Evolutionary conservation across 1,140 invertebrate genomes (phyloP).

Genomic region (Dreissena rostriformis): DNA sequence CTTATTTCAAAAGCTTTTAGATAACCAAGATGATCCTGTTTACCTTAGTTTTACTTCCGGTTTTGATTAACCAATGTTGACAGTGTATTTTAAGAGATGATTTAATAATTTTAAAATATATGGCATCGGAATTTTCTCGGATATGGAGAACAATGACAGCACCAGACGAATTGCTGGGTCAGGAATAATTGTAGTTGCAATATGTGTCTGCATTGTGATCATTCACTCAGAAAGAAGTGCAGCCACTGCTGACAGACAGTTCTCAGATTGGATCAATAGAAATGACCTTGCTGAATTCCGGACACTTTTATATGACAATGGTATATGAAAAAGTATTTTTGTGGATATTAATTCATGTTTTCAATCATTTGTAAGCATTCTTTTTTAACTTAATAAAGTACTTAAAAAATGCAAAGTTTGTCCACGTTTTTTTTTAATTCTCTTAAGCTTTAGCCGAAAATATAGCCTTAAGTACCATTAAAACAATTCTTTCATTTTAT

Average conservation of each 20-base stretch:
- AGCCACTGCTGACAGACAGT: conserved; percentile 42
- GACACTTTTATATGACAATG: conserved; percentile 17
- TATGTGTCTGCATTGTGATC: conserved; percentile 15
- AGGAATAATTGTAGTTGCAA: conserved; percentile 25
- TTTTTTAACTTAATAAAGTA: no score
- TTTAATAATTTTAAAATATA: conserved; percentile 3
- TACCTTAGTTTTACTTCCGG: conserved; percentile 4
- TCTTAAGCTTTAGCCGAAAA: neutral
- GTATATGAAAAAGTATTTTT: conserved; percentile 16
- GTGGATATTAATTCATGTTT: neutral
- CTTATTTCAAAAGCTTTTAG: neutral
- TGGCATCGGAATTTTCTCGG: neutral
- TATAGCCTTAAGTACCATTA: neutral
- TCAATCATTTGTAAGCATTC: neutral
- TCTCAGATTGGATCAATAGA: conserved; percentile 36
- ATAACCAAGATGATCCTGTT: neutral
- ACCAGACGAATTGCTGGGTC: conserved; percentile 13
- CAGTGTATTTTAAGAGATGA: neutral
- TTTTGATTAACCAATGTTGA: neutral
- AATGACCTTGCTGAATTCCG: conserved; percentile 17
- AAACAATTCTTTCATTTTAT: neutral
- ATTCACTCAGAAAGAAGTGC: conserved; percentile 42
- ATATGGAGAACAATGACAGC: neutral
- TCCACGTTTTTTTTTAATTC: neutral
- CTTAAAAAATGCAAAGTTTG: neutral